These are phyloP conservation scores for Larimichthys crocea DNA, from an alignment of 2,113 vertebrate genomes.

Conservation along the genomic window DNA sequence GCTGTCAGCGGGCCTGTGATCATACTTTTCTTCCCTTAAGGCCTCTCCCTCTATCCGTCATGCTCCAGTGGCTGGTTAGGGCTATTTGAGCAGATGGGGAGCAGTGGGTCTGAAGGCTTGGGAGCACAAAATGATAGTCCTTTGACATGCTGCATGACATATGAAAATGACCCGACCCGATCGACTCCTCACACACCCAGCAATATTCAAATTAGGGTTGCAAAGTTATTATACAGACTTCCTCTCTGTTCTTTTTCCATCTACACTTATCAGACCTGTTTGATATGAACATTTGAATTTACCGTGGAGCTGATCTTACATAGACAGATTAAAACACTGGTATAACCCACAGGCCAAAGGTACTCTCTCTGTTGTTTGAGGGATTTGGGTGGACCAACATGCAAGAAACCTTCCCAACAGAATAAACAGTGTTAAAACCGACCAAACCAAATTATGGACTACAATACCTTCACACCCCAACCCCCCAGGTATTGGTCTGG, in stretches of 20 bases:
- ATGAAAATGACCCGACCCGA: neutral
- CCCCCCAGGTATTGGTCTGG: neutral
- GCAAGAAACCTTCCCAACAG: conserved; percentile 51
- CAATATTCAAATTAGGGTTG: conserved; percentile 32
- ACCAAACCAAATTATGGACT: conserved; percentile 42
- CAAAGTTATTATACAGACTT: neutral
- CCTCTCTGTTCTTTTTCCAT: conserved; percentile 1
- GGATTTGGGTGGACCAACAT: neutral
- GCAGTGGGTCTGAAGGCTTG: conserved; percentile 38
- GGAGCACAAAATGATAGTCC: conserved; percentile 36
- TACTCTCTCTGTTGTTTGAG: neutral
- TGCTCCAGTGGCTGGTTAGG: conserved; percentile 35
- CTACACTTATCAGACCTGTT: neutral
- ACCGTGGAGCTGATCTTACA: neutral
- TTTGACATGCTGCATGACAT: conserved; percentile 45
- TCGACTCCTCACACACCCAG: neutral
- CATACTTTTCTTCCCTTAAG: neutral
- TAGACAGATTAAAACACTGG: neutral
- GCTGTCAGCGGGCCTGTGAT: conserved; percentile 20
- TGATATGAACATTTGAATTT: neutral
- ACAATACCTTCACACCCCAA: conserved; percentile 1
- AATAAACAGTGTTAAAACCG: conserved; percentile 48
- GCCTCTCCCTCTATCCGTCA: conserved; percentile 17
- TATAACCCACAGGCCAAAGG: neutral
- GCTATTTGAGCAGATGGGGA: conserved; percentile 39